Evolutionary conservation across 64 coral and sea anemone genomes (phyloP), one percentile per base, ranked within the genome.

Genomic region (Pachyseris speciosa): DNA sequence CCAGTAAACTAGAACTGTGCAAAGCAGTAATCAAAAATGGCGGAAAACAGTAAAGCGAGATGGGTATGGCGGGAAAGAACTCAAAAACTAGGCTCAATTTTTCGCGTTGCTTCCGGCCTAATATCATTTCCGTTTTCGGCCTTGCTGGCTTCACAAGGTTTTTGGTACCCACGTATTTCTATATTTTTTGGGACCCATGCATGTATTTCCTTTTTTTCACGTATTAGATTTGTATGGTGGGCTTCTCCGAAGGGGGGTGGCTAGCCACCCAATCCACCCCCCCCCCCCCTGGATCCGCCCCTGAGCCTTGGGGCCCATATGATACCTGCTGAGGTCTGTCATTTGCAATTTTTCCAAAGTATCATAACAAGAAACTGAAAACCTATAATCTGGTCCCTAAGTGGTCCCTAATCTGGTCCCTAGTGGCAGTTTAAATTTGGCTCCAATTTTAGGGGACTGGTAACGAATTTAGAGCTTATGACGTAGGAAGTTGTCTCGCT

Each of bases 61-160:
- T 73, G 39, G 69, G 43, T 44, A 73, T 73, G 16, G 69, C 39
- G 69, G 39, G 37, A 73, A 43, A 73, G 69, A 43, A 73, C 69
- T 44, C 69, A 42, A 38, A 73, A 45, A 73, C 69, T 20, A 64
- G 60, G 60, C 1, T 28, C 60, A 64, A 64, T 64, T 0, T 64
- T 64, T 64, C 60, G 60, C 39, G 69, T 73, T 73, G 69, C 69
- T 26, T 73, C 69, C 20, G 69, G 69, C 69, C 32, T 40, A 73
- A 37, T 45, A 73, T 73, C 69, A 37, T 73, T 73, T 73, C 69
- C 39, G 38, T 37, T 73, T 73, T 73, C 69, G 69, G 69, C 33
- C 69, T 73, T 73, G 67, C 36, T 71, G 67, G 69, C 39, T 49
- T 75, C 72, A 45, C 72, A 75, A 75, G 72, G 72, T 29, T 75